Conservation (phyloP, 1,140 invertebrate genomes). For the Lepidurus packardi region DNA sequence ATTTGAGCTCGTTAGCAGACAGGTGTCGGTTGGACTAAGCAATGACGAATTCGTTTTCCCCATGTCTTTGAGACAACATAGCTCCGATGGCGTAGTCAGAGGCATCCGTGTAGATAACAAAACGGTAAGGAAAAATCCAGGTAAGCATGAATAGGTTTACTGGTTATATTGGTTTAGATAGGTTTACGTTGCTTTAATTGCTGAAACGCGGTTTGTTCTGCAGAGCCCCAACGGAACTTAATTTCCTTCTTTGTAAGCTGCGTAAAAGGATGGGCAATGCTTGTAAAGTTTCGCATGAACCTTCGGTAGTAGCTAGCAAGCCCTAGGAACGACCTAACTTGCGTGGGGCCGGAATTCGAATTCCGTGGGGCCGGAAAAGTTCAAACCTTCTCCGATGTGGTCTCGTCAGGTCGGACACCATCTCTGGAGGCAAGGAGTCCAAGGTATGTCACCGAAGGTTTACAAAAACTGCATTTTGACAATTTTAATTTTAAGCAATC, state of each 20-base stretch:
- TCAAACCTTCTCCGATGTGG: slow-evolving; percentile 36
- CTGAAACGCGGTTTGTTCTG: not conserved
- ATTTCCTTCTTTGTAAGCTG: slow-evolving; percentile 25
- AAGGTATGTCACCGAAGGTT: slow-evolving; percentile 38
- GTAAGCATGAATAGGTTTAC: slow-evolving; percentile 17
- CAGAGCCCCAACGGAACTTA: not conserved
- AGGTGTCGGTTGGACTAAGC: not conserved
- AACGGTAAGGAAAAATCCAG: slow-evolving; percentile 23
- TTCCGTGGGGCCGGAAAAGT: slow-evolving; percentile 36
- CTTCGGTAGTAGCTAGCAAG: slow-evolving; percentile 33
- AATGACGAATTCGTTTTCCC: slow-evolving; percentile 4
- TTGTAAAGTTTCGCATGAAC: slow-evolving; percentile 35
- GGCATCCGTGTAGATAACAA: slow-evolving; percentile 24
- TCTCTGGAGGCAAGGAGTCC: slow-evolving; percentile 38
- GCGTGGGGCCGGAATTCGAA: too few species aligned
- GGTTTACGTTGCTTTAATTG: slow-evolving; percentile 16
- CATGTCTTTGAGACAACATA: slow-evolving; percentile 26
- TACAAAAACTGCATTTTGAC: slow-evolving; percentile 43
- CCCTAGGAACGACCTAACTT: slow-evolving; percentile 34
- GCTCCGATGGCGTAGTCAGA: slow-evolving; percentile 26
- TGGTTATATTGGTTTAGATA: too few species aligned
- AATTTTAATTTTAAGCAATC: slow-evolving; percentile 30
- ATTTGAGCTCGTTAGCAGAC: not conserved
- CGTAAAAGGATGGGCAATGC: slow-evolving; percentile 31
- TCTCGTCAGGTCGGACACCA: slow-evolving; percentile 37